Evolutionary conservation across 2,797 vertebrate species (phyloP).

Genomic region (Sebastes elongatus): DNA sequence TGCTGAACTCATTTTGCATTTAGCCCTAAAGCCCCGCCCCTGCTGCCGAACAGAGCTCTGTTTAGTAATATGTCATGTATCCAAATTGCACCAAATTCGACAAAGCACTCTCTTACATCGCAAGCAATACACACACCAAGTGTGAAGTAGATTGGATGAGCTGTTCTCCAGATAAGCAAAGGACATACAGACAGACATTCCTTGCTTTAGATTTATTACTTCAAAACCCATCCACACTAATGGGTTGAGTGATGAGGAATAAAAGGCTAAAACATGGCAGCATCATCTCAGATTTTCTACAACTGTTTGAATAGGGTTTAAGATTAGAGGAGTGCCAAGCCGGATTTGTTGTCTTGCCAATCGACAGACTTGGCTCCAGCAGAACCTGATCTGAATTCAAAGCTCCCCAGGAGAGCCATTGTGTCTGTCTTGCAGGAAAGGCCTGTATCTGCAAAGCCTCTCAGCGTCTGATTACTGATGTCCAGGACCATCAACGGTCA

Average conservation of each 20-base stretch:
- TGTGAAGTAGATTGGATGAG: too few species aligned
- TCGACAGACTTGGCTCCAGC: slow-evolving; percentile 48
- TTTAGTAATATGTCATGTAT: too few species aligned
- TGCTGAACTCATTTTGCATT: too few species aligned
- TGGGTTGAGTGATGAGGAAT: background rate
- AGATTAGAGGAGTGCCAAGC: slow-evolving; percentile 52
- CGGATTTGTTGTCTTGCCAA: slow-evolving; percentile 60
- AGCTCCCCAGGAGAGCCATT: slow-evolving; percentile 41
- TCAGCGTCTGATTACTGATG: slow-evolving; percentile 43
- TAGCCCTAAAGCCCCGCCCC: too few species aligned
- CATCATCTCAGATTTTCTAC: slow-evolving; percentile 36
- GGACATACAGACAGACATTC: too few species aligned
- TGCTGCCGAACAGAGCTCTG: too few species aligned
- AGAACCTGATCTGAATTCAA: slow-evolving; percentile 58
- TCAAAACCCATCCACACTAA: slow-evolving; percentile 3
- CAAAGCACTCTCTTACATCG: too few species aligned
- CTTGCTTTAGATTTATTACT: background rate
- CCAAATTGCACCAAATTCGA: too few species aligned
- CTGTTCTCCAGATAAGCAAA: too few species aligned
- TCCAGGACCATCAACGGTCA: slow-evolving; percentile 22
- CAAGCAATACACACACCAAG: too few species aligned
- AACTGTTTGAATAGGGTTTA: slow-evolving; percentile 42
- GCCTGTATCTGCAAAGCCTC: slow-evolving; percentile 34
- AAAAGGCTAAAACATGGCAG: slow-evolving; percentile 25
- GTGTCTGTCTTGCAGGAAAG: slow-evolving; percentile 44